Percentiles rank a stretch among this genome's conserved stretches.
Conservation (phyloP, 2,797 vertebrate species). For the Glyptemys insculpta region DNA sequence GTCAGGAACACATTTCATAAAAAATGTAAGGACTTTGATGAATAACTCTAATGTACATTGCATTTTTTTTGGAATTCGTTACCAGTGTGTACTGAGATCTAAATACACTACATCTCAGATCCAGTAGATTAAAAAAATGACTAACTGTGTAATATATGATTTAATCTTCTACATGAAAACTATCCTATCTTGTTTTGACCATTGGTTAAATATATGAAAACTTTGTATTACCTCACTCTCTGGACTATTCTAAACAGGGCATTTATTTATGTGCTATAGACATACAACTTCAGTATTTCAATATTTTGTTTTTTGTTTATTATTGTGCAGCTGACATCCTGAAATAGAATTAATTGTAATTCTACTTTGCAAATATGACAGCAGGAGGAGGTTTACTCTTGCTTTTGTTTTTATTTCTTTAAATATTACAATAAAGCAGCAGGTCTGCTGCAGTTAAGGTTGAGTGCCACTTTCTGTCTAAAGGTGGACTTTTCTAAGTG, state of each 20-base stretch:
- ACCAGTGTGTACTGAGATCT: background rate
- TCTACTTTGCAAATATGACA: conserved; percentile 4
- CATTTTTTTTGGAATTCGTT: background rate
- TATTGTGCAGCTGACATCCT: background rate
- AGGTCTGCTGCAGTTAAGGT: background rate
- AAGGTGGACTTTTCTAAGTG: background rate
- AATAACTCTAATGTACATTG: background rate
- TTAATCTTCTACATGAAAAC: conserved; percentile 52
- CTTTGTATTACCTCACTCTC: background rate
- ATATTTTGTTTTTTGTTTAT: background rate
- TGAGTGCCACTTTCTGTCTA: background rate
- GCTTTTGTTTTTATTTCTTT: background rate
- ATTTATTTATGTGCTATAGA: background rate
- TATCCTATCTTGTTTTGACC: conserved; percentile 17
- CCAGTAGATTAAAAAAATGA: conserved; percentile 51
- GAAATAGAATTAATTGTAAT: conserved; percentile 21
- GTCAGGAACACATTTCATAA: conserved; percentile 27
- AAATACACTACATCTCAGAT: conserved; percentile 12
- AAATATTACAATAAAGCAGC: background rate
- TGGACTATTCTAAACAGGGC: background rate
- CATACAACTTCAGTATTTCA: conserved; percentile 18
- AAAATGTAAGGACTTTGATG: conserved; percentile 28
- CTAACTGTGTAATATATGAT: background rate
- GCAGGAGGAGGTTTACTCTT: background rate
- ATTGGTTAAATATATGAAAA: conserved; percentile 11